Base-by-base conservation (phyloP, 2,888 invertebrate species). In the Euclidia mi region DNA sequence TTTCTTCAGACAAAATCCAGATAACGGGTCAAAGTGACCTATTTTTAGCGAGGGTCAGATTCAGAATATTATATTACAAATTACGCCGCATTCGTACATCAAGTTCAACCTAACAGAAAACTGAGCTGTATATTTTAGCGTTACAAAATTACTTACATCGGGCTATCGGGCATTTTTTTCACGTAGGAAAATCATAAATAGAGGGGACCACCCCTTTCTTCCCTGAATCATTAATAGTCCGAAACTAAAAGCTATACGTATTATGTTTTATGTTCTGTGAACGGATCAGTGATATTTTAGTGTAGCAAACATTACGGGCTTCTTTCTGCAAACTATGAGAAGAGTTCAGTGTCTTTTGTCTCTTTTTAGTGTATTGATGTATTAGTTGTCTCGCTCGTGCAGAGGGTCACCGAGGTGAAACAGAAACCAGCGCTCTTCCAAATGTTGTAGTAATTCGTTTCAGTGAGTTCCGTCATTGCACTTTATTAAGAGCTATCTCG, bases 111-210 rank as follows among this genome's bases (percentile, higher is more conserved):
- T 59, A 37, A 56, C 47, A 43, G 59, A 59, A 69, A 64, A 69
- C 53, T 59, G 37, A 38, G 40, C 50, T 48, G 28, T 69, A 64
- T 64, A 64, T 69, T 69, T 53, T 60, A 56, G 37, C 41, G 40
- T 14, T 51, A 69, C 37, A 51, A 37, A 56, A 69, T 65, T 53
- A 69, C 60, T 69, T 56, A 72, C 43, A 37, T 52, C 58, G 35
- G 49, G 4, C 12, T 28, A 70, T 65, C 17, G 45, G 38, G 51
- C 48, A 73, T 59, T 70, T 65, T n/a, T 56, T 65, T 29, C 74
- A 65, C 69, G 69, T 70, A 69, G 53, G 41, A 73, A 60, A 70
- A 69, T 70, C 74, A 65, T 73, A 73, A 73, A 70, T 73, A 72
- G 65, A 15, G 46, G 51, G 56, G 55, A 52, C 73, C n/a, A n/a